A percentile compares a stretch with the other conserved stretches of the same genome.
phyloP scores from a whole-genome alignment of 2,888 invertebrate species.

The Nomada hirtipes region DNA sequence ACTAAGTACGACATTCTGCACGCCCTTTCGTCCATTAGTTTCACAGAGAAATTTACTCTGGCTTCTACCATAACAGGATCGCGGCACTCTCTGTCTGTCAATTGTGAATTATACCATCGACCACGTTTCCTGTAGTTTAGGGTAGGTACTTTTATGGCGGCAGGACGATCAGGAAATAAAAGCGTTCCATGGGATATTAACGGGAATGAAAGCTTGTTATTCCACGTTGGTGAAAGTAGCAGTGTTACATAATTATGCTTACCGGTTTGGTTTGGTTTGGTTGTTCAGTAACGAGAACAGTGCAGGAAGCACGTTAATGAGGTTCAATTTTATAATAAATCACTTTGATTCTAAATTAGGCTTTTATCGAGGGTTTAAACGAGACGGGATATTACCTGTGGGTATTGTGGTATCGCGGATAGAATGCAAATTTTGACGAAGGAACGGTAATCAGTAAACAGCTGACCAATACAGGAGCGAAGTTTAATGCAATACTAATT shows the following conservation, averaged over 20 bases:
- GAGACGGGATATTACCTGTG: not conserved
- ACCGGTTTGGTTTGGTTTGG: not conserved
- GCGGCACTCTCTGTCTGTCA: not conserved
- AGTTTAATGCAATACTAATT: not conserved
- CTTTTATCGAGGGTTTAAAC: not conserved
- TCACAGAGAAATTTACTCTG: conserved; percentile 23
- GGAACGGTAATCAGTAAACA: not conserved
- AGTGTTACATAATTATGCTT: not conserved
- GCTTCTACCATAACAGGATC: not conserved
- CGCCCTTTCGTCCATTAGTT: conserved; percentile 35
- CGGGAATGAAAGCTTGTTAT: not conserved
- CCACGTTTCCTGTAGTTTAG: not conserved
- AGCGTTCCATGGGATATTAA: not conserved
- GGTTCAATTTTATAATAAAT: not conserved
- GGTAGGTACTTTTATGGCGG: not conserved
- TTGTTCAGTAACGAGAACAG: not conserved
- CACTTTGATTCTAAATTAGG: not conserved
- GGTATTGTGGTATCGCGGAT: not conserved
- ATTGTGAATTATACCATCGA: not conserved
- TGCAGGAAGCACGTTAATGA: not conserved
- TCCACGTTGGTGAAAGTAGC: not conserved
- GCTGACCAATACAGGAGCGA: not conserved
- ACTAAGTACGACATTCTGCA: conserved; percentile 64
- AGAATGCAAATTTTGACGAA: not conserved
- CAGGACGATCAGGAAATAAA: not conserved